phyloP scores from a whole-genome alignment of 2,888 invertebrate species.

The Callinectes sapidus region DNA sequence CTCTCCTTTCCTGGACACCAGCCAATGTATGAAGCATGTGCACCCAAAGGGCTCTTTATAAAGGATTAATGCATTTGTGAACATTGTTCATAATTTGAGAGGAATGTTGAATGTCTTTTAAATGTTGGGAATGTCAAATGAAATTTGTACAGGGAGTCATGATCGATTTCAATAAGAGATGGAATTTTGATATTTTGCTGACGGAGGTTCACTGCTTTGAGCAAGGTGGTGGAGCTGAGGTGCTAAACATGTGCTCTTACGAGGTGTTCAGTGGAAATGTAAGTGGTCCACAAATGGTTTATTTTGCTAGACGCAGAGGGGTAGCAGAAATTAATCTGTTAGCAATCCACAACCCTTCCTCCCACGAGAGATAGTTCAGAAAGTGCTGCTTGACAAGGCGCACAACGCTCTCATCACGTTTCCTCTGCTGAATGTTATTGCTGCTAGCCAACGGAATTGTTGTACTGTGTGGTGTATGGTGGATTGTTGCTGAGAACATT shows the following conservation, averaged over 20 bases:
- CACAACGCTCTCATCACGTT: not conserved
- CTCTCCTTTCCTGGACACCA: not conserved
- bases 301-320: not conserved
- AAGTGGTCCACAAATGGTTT: not conserved
- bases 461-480: not conserved
- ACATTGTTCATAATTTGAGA: not conserved
- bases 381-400: not conserved
- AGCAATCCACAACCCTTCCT: not conserved
- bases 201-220: not conserved
- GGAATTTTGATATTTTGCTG: not conserved
- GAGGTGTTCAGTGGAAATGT: not conserved
- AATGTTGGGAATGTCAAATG: not conserved
- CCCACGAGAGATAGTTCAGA: not conserved
- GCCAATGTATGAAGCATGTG: not conserved
- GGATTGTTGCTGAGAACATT: not conserved
- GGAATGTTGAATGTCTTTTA: not conserved
- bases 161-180: not conserved
- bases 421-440: not conserved
- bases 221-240: not conserved
- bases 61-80: not conserved
- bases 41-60: not conserved
- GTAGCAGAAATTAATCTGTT: not conserved
- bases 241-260: not conserved
- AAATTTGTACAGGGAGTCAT: not conserved
- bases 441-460: not conserved